Percentiles rank a stretch among this genome's conserved stretches.
Evolutionary conservation across 2,888 invertebrate genomes (phyloP).

Genomic region (Drosophila fungiperda): DNA sequence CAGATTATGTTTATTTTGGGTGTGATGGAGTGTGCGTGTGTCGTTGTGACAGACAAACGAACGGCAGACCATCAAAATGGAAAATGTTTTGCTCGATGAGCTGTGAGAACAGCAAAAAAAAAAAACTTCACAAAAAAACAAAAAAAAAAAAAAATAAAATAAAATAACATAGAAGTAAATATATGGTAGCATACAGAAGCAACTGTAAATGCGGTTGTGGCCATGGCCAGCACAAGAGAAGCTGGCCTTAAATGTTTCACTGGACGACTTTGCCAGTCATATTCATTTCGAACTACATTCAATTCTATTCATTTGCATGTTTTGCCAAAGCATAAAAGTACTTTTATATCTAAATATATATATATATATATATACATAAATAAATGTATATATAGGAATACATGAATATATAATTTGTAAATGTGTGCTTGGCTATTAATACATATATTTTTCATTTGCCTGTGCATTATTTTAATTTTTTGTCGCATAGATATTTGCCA

Average conservation of each 20-base stretch:
- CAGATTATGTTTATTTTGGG: constrained; percentile 79
- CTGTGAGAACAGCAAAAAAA: constrained; percentile 59
- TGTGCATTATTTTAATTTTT: constrained; percentile 75
- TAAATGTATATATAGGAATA: background rate
- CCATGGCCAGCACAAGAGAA: constrained; percentile 44
- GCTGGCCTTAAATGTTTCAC: constrained; percentile 35
- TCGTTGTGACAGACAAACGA: constrained; percentile 60
- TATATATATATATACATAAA: background rate
- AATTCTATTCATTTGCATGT: constrained; percentile 66
- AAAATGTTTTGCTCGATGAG: constrained; percentile 73
- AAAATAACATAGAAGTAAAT: constrained; percentile 10
- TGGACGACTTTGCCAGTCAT: constrained; percentile 11
- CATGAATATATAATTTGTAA: background rate
- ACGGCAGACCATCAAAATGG: constrained; percentile 68
- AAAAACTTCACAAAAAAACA: constrained; percentile 14
- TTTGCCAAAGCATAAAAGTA: constrained; percentile 23
- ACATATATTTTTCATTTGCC: constrained; percentile 19
- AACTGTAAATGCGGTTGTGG: constrained; percentile 46
- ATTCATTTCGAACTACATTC: constrained; percentile 44
- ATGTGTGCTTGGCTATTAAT: constrained; percentile 7
- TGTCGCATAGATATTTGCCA: constrained; percentile 61
- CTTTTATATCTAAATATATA: background rate
- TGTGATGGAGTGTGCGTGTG: constrained; percentile 30
- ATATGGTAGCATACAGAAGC: constrained; percentile 21
- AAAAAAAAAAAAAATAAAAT: background rate